These are phyloP conservation scores for Mionectes olivaceus DNA, from an alignment of 2,797 vertebrate species.

Conservation along the genomic window DNA sequence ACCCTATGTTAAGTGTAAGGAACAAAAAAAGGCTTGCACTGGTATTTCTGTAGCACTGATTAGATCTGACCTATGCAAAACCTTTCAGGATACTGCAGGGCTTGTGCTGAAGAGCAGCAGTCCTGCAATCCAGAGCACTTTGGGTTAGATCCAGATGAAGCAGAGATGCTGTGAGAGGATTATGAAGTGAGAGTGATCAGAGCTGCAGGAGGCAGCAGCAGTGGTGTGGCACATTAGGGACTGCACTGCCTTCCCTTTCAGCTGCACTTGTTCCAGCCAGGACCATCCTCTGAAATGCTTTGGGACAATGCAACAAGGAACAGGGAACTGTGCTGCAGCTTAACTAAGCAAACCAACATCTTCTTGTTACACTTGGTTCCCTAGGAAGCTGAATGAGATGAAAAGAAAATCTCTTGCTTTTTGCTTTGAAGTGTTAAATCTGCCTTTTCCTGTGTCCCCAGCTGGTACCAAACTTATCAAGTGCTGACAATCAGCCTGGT, in stretches of 20 bases:
- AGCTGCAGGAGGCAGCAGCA: not conserved
- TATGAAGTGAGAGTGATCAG: not conserved
- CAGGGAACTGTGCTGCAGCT: not conserved
- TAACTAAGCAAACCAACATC: not conserved
- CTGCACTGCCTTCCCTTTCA: not conserved
- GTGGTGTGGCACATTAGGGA: rapidly evolving
- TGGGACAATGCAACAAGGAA: not conserved
- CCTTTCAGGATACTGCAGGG: not conserved
- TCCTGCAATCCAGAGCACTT: not conserved
- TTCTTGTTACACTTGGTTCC: not conserved
- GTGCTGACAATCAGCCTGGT: not conserved
- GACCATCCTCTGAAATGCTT: not conserved
- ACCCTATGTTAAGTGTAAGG: not conserved
- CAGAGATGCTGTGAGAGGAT: not conserved
- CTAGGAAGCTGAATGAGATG: not conserved
- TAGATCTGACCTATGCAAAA: not conserved
- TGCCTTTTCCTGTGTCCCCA: not conserved
- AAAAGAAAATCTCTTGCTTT: not conserved
- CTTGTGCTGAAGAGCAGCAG: not conserved
- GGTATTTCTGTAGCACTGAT: not conserved
- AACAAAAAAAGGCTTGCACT: not conserved
- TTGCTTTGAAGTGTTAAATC: conserved; percentile 10
- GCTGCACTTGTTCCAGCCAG: rapidly evolving
- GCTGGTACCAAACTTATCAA: not conserved
- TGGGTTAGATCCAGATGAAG: not conserved